phyloP scores from a whole-genome alignment of 2,888 invertebrate genomes.

The Arrhopalites spinosus region DNA sequence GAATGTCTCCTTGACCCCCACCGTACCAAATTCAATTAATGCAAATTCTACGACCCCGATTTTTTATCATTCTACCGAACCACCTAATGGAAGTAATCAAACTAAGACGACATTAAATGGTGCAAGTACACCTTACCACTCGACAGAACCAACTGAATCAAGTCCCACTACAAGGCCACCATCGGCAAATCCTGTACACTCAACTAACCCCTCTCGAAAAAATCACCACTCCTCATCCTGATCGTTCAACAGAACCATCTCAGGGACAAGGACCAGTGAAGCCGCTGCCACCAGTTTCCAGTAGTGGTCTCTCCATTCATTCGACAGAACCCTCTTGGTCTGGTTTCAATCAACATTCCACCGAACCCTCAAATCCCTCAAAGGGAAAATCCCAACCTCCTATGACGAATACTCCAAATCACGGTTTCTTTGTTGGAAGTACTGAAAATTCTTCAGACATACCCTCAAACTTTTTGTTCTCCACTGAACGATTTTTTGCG shows the following conservation, averaged over 20 bases:
- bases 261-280: not conserved
- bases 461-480: too few species aligned
- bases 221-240: not conserved
- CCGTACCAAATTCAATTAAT: not conserved
- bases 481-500: too few species aligned
- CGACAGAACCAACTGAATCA: not conserved
- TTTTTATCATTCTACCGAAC: too few species aligned
- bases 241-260: not conserved
- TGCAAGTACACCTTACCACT: not conserved
- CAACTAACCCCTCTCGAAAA: not conserved
- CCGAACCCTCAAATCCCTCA: not conserved
- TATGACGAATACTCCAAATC: not conserved
- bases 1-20: not conserved
- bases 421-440: too few species aligned
- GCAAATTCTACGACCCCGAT: too few species aligned
- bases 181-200: not conserved
- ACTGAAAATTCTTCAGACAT: too few species aligned
- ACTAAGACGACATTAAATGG: too few species aligned
- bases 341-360: not conserved
- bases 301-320: too few species aligned
- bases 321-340: too few species aligned
- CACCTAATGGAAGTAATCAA: too few species aligned
- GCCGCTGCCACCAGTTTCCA: not conserved
- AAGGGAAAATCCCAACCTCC: not conserved
- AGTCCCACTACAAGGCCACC: not conserved